phyloP scores from a whole-genome alignment of 1,140 invertebrate species.

The Drosophila mayri region DNA sequence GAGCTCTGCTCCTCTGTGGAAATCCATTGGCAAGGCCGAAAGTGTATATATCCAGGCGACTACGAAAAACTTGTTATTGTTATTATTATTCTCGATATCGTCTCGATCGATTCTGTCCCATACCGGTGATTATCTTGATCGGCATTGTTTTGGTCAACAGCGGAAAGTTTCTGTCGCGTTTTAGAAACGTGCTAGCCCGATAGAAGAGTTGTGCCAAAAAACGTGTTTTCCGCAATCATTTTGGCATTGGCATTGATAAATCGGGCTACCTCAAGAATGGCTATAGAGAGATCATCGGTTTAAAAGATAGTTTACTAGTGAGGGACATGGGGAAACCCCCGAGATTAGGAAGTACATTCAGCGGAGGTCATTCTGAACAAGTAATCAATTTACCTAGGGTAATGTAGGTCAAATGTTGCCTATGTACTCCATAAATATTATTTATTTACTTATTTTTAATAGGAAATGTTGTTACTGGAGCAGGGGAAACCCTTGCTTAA shows the following conservation, averaged over 20 bases:
- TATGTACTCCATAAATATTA: not conserved
- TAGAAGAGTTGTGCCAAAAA: conserved; percentile 55
- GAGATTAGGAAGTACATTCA: not conserved
- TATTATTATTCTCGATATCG: conserved; percentile 31
- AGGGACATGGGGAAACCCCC: conserved; percentile 1
- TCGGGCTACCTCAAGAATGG: conserved; percentile 15
- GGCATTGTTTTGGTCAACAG: conserved; percentile 66
- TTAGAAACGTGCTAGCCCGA: conserved; percentile 63
- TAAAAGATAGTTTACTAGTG: conserved; percentile 13
- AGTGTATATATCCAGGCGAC: conserved; percentile 23
- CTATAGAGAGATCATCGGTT: not conserved
- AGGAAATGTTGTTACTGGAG: not conserved
- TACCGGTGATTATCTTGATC: conserved; percentile 38
- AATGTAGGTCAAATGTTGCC: not conserved
- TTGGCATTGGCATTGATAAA: conserved; percentile 54
- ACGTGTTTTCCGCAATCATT: conserved; percentile 66
- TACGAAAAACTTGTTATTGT: conserved; percentile 33
- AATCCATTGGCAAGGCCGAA: conserved; percentile 26
- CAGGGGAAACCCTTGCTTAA: not conserved
- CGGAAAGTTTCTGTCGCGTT: conserved; percentile 76
- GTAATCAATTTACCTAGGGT: not conserved
- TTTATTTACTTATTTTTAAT: too few relatives aligned
- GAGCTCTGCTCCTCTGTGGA: conserved; percentile 21
- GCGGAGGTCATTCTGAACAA: conserved; percentile 6
- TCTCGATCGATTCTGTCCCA: conserved; percentile 26